Evolutionary conservation across 2,797 vertebrate species (phyloP).

Genomic region (Sphenodon punctatus): DNA sequence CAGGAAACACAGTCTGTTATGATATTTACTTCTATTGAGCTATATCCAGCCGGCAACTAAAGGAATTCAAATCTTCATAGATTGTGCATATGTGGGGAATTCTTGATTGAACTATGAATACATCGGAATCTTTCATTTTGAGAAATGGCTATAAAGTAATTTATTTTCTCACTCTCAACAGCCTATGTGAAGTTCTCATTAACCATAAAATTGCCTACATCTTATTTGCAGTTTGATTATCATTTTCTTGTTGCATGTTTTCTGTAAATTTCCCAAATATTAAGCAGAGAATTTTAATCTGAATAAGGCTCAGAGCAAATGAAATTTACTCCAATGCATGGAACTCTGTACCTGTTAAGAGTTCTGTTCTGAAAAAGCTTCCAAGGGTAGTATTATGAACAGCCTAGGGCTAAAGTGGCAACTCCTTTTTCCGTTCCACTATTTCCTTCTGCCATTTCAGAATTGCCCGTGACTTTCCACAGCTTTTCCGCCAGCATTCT

Average conservation of each 20-base stretch:
- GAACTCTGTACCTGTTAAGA: too few species aligned
- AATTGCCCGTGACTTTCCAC: too few species aligned
- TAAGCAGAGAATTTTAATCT: not conserved
- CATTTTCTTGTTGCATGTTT: not conserved
- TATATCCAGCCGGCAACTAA: not conserved
- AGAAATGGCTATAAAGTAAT: not conserved
- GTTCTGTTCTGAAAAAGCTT: too few species aligned
- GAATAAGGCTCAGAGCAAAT: not conserved
- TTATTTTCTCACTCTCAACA: not conserved
- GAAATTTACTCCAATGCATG: not conserved
- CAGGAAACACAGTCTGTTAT: not conserved
- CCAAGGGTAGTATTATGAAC: too few species aligned
- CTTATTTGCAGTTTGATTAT: not conserved
- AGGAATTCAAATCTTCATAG: constrained; percentile 6
- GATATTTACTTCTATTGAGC: not conserved
- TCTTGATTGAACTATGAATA: not conserved
- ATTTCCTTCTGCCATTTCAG: too few species aligned
- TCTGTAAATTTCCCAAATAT: not conserved
- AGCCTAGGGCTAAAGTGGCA: too few species aligned
- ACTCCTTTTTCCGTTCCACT: too few species aligned
- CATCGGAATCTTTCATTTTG: not conserved
- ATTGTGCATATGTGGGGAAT: constrained; percentile 12
- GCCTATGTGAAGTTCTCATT: not conserved
- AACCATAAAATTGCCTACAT: not conserved
- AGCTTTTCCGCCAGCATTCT: too few species aligned